Percentiles rank a stretch among this genome's conserved stretches.
Conservation (phyloP, 2,797 vertebrate species). For the Brachymystax lenok region DNA sequence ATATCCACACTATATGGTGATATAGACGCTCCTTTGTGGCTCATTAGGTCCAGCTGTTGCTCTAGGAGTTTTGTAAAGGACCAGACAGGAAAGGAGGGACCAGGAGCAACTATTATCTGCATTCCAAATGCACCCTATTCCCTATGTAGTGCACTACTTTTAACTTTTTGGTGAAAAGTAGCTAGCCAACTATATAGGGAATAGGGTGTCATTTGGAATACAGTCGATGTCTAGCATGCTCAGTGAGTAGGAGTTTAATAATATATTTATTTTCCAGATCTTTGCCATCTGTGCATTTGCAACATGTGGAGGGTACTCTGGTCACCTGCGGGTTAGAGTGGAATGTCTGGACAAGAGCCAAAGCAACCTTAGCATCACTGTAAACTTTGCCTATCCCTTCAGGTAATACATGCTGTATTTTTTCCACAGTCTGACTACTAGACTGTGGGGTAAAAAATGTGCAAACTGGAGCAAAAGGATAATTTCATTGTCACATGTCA, state of each 20-base stretch:
- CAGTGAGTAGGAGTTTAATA: neutral
- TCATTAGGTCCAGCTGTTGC: slow-evolving; percentile 4
- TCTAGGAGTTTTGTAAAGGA: neutral
- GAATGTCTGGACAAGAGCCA: slow-evolving; percentile 91
- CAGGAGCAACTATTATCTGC: neutral
- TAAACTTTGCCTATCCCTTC: slow-evolving; percentile 93
- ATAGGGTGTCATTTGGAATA: neutral
- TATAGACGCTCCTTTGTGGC: neutral
- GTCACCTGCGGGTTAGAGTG: slow-evolving; percentile 94
- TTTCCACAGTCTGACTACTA: neutral
- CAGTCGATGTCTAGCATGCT: neutral
- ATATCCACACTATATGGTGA: neutral
- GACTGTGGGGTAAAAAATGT: too few species aligned
- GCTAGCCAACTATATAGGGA: neutral
- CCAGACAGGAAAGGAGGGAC: neutral
- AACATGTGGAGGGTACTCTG: slow-evolving; percentile 98
- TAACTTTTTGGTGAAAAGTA: neutral
- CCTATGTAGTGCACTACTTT: too few species aligned
- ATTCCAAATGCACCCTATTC: too few species aligned
- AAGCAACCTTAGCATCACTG: slow-evolving; percentile 89
- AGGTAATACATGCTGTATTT: slow-evolving; percentile 76
- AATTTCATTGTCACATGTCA: too few species aligned
- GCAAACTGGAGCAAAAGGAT: too few species aligned
- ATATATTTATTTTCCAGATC: slow-evolving; percentile 78
- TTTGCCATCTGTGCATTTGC: slow-evolving; percentile 99